Conservation (phyloP, 2,888 invertebrate genomes). For the Napeogenes inachia region DNA sequence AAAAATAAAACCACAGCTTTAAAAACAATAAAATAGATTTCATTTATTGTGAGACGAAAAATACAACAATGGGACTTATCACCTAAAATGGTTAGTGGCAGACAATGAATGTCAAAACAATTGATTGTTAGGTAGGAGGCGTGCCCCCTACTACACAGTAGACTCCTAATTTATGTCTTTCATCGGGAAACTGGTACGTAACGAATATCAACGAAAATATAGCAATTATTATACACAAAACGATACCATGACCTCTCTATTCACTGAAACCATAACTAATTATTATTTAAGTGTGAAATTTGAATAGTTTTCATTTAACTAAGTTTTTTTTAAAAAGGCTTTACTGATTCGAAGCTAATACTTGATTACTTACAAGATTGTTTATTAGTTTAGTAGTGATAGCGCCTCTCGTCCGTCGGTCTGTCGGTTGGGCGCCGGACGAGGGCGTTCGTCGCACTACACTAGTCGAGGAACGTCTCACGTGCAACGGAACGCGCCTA, state of each 20-base stretch:
- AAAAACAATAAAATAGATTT: slow-evolving; percentile 79
- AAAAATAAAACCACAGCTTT: slow-evolving; percentile 66
- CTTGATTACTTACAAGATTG: slow-evolving; percentile 77
- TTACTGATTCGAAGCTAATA: slow-evolving; percentile 77
- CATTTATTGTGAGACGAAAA: slow-evolving; percentile 79
- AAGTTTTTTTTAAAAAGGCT: slow-evolving; percentile 72
- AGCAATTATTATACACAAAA: slow-evolving; percentile 66
- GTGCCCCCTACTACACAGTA: slow-evolving; percentile 38
- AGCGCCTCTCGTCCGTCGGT: slow-evolving; percentile 39
- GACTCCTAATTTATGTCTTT: slow-evolving; percentile 75
- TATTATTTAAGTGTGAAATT: slow-evolving; percentile 70
- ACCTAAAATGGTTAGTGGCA: slow-evolving; percentile 77
- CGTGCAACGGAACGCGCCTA: slow-evolving; percentile 44
- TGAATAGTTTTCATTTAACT: slow-evolving; percentile 72
- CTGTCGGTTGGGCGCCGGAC: slow-evolving; percentile 20
- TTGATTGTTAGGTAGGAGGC: slow-evolving; percentile 49
- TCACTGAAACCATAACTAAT: slow-evolving; percentile 72
- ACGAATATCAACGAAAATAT: slow-evolving; percentile 73
- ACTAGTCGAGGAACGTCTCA: slow-evolving; percentile 35
- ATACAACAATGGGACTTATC: slow-evolving; percentile 78
- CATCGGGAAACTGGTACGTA: slow-evolving; percentile 71
- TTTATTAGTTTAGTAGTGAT: slow-evolving; percentile 70
- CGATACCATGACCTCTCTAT: slow-evolving; percentile 64
- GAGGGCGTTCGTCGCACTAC: slow-evolving; percentile 33
- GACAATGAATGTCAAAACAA: slow-evolving; percentile 61